These are phyloP conservation scores for Danio aesculapii DNA, from an alignment of 2,797 vertebrate species.

Conservation along the genomic window DNA sequence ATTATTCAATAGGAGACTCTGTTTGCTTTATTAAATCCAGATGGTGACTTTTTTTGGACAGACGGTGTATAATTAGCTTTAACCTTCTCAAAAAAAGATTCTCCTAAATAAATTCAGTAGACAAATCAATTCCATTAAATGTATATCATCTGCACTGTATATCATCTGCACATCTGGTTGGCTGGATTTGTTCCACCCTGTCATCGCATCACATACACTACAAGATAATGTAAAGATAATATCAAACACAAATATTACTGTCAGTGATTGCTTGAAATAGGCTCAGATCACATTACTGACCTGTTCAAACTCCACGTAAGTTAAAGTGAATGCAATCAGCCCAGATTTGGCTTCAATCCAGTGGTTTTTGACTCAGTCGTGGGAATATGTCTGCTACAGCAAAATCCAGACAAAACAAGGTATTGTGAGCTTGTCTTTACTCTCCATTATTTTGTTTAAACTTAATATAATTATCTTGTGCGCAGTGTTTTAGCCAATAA, in stretches of 20 bases:
- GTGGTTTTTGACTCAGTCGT: not conserved
- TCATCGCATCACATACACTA: not conserved
- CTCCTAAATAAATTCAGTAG: not conserved
- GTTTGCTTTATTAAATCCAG: no score
- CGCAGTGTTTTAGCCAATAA: no score
- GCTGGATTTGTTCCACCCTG: not conserved
- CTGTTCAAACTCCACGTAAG: not conserved
- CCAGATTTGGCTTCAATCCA: not conserved
- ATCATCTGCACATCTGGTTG: not conserved
- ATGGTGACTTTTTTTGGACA: no score
- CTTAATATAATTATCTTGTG: no score
- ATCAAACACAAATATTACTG: not conserved
- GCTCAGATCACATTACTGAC: not conserved
- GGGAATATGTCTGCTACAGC: not conserved
- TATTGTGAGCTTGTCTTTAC: not conserved
- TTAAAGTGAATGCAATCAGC: not conserved
- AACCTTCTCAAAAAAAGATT: not conserved
- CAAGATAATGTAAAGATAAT: not conserved
- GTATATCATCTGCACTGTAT: no score
- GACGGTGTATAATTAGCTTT: no score
- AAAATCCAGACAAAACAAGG: not conserved
- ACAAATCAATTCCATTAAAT: not conserved
- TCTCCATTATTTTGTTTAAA: no score
- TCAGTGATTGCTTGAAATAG: not conserved
- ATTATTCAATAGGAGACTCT: no score